Percentiles rank a stretch among this genome's conserved stretches.
Conservation (phyloP, 2,888 invertebrate species). For the Aspidiotus destructor region DNA sequence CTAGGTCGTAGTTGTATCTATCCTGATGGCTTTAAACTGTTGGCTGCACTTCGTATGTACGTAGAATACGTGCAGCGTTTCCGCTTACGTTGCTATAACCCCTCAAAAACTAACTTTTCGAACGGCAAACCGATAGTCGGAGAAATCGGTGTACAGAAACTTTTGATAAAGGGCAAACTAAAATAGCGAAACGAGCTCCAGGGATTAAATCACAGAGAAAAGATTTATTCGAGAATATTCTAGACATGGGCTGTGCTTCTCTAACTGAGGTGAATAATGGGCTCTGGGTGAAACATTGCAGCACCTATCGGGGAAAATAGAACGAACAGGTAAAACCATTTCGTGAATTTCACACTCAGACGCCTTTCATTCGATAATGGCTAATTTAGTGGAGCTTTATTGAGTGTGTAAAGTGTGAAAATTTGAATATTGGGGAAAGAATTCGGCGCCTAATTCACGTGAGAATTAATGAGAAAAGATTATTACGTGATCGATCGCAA, state of each 20-base stretch:
- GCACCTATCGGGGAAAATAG: background rate
- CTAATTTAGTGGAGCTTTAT: background rate
- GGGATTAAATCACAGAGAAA: conserved; percentile 21
- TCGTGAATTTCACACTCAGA: background rate
- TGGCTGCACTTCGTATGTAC: too few relatives aligned
- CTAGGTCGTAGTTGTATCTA: too few relatives aligned
- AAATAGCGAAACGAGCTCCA: background rate
- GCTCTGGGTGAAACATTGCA: background rate
- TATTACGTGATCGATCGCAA: too few relatives aligned
- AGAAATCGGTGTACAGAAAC: background rate
- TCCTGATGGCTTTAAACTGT: too few relatives aligned
- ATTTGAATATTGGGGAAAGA: too few relatives aligned
- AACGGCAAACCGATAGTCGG: background rate
- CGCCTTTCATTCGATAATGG: conserved; percentile 2
- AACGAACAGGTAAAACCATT: background rate
- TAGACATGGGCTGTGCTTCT: conserved; percentile 14
- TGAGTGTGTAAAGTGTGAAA: background rate
- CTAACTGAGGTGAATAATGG: conserved; percentile 21
- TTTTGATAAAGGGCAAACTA: conserved; percentile 14
- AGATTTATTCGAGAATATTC: conserved; percentile 24
- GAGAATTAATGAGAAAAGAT: too few relatives aligned
- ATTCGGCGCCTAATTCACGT: too few relatives aligned
- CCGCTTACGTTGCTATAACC: background rate
- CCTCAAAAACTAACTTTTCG: background rate
- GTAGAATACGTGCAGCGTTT: background rate